Percentiles rank a stretch among this genome's conserved stretches.
phyloP scores from a whole-genome alignment of 2,797 vertebrate genomes.

The Cichlasoma orientale region DNA sequence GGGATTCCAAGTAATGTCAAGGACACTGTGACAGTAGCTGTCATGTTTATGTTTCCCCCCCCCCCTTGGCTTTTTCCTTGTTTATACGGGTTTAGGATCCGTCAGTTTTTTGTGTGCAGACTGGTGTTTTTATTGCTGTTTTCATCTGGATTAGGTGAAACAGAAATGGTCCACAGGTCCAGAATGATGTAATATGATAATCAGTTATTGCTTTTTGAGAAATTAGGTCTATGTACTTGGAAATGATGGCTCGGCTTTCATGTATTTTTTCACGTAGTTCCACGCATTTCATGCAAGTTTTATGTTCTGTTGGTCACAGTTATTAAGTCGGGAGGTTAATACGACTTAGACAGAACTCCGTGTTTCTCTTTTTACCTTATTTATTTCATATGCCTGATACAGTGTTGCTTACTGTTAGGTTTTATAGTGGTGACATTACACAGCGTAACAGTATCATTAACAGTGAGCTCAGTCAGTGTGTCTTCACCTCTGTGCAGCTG shows the following conservation, averaged over 20 bases:
- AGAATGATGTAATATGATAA: conserved; percentile 48
- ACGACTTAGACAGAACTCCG: not conserved
- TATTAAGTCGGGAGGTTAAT: conserved; percentile 10
- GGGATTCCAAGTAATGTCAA: conserved; percentile 28
- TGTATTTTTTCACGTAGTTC: conserved; percentile 1
- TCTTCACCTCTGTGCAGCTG: conserved; percentile 61
- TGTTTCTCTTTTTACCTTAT: conserved; percentile 30
- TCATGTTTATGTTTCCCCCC: conserved; percentile 10
- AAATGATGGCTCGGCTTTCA: conserved; percentile 25
- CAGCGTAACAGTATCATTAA: conserved; percentile 50
- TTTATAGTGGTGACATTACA: conserved; percentile 42
- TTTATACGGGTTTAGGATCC: conserved; percentile 18
- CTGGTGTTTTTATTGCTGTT: conserved; percentile 24
- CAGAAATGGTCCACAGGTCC: conserved; percentile 42
- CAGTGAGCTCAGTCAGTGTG: conserved; percentile 51
- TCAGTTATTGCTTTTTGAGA: conserved; percentile 31
- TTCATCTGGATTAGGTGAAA: conserved; percentile 43
- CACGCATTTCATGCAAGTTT: not conserved
- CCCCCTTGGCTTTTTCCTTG: conserved; percentile 17
- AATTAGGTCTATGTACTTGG: conserved; percentile 34
- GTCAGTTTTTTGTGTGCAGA: conserved; percentile 15
- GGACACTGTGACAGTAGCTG: conserved; percentile 35
- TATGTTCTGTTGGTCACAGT: conserved; percentile 31
- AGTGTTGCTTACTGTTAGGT: conserved; percentile 17
- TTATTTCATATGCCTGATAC: conserved; percentile 49